phyloP scores from a whole-genome alignment of 1,140 invertebrate genomes.

The Octopus bimaculoides region DNA sequence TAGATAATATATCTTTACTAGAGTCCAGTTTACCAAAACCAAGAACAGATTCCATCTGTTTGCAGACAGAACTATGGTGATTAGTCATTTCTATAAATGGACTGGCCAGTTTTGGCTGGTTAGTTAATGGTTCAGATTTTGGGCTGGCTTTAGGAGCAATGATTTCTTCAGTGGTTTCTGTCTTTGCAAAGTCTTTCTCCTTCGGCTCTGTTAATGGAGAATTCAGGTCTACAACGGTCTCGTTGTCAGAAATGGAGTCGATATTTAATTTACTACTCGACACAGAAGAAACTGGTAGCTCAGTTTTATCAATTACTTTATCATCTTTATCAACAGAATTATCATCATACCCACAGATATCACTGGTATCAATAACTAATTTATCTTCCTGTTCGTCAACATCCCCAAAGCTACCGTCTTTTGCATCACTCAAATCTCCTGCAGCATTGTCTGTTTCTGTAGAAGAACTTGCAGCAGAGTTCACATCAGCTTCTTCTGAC shows the following conservation, averaged over 20 bases:
- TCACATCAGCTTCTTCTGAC: not conserved
- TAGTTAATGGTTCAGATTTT: not conserved
- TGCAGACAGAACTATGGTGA: not conserved
- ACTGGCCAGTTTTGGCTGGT: not conserved
- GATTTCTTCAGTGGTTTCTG: not conserved
- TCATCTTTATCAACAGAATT: not conserved
- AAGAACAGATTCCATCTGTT: not conserved
- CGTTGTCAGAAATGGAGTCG: not conserved
- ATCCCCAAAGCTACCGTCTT: not conserved
- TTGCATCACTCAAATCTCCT: not conserved
- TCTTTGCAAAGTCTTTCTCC: not conserved
- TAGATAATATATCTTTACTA: not conserved
- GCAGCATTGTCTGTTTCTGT: not conserved
- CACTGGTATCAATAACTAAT: constrained; percentile 1
- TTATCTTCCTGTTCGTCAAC: not conserved
- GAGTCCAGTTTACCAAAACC: not conserved
- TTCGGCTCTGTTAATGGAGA: not conserved
- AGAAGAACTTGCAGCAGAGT: not conserved
- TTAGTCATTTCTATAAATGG: not conserved
- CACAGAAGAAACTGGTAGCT: not conserved
- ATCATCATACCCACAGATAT: not conserved
- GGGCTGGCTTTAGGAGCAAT: not conserved
- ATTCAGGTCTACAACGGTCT: not conserved
- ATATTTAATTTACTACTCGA: not conserved
- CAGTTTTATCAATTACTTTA: not conserved